A percentile compares a stretch with the other conserved stretches of the same genome.
Conservation (phyloP, 53 echinoderm and acorn worm species). For the Glandiceps talaboti region DNA sequence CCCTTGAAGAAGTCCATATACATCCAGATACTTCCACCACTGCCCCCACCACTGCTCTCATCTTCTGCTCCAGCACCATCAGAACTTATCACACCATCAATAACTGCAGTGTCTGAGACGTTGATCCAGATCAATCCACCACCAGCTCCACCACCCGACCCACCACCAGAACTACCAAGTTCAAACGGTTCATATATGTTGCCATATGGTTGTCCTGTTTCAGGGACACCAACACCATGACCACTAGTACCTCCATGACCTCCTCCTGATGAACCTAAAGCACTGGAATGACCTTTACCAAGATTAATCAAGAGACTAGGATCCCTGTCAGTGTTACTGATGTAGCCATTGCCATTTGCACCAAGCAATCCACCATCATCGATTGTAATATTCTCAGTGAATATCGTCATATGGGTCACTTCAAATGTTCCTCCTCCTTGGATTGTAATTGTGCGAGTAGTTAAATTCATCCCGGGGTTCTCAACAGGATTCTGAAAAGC, state of each 20-base stretch:
- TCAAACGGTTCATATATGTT: constrained; percentile 82
- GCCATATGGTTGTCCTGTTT: constrained; percentile 87
- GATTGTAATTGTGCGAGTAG: constrained; percentile 32
- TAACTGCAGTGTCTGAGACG: constrained; percentile 46
- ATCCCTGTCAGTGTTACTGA: constrained; percentile 28
- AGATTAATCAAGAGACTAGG: constrained; percentile 31
- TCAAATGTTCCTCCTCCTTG: constrained; percentile 73
- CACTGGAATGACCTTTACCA: constrained; percentile 23
- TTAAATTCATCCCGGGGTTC: constrained; percentile 48
- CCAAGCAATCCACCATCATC: constrained; percentile 73
- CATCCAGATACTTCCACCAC: constrained; percentile 68
- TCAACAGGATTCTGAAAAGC: constrained; percentile 46
- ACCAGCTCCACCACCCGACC: constrained; percentile 46
- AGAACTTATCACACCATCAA: constrained; percentile 65
- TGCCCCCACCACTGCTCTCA: constrained; percentile 52
- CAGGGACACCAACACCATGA: constrained; percentile 30
- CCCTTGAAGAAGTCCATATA: constrained; percentile 50
- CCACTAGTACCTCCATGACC: constrained; percentile 86
- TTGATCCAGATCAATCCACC: constrained; percentile 67
- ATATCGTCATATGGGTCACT: constrained; percentile 39
- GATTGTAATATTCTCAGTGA: constrained; percentile 54
- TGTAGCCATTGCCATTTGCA: constrained; percentile 50
- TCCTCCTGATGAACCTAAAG: constrained; percentile 59
- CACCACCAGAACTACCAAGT: constrained; percentile 77
- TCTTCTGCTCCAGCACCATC: constrained; percentile 32